These are phyloP conservation scores for Stenichneumon culpator DNA, from an alignment of 2,888 invertebrate genomes.

Conservation along the genomic window DNA sequence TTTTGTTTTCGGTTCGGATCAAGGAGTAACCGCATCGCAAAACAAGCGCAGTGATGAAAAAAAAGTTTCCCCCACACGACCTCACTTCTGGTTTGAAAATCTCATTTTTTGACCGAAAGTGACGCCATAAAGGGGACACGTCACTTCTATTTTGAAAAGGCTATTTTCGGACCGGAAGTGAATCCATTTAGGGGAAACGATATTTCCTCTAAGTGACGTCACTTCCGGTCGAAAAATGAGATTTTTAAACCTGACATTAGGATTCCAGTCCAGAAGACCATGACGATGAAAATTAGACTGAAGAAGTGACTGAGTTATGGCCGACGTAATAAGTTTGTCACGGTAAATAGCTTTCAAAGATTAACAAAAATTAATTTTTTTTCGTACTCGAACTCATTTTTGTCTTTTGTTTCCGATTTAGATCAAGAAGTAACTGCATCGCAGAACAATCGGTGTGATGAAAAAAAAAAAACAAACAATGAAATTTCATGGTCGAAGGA, in stretches of 20 bases:
- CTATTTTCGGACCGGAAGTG: too few relatives aligned
- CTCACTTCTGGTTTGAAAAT: too few relatives aligned
- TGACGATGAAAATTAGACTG: conserved; percentile 56
- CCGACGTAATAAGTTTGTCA: conserved; percentile 51
- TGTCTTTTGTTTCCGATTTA: not conserved
- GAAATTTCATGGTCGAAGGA: not conserved
- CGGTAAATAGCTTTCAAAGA: conserved; percentile 57
- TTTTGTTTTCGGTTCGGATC: not conserved
- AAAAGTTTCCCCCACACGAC: too few relatives aligned
- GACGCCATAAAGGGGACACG: too few relatives aligned
- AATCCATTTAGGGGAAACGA: too few relatives aligned
- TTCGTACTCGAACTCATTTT: not conserved
- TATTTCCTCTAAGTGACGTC: too few relatives aligned
- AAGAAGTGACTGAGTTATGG: conserved; percentile 58
- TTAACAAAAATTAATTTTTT: not conserved
- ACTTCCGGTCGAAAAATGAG: too few relatives aligned
- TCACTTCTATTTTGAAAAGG: too few relatives aligned
- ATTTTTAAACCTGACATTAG: too few relatives aligned
- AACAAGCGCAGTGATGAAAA: too few relatives aligned
- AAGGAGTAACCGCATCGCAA: not conserved
- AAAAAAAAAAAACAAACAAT: not conserved
- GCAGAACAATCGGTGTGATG: not conserved
- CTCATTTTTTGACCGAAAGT: too few relatives aligned
- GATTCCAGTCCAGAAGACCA: conserved; percentile 66
- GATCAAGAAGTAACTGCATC: not conserved